Base-by-base conservation (phyloP, 2,888 invertebrate genomes). In the Slavum lentiscoides region DNA sequence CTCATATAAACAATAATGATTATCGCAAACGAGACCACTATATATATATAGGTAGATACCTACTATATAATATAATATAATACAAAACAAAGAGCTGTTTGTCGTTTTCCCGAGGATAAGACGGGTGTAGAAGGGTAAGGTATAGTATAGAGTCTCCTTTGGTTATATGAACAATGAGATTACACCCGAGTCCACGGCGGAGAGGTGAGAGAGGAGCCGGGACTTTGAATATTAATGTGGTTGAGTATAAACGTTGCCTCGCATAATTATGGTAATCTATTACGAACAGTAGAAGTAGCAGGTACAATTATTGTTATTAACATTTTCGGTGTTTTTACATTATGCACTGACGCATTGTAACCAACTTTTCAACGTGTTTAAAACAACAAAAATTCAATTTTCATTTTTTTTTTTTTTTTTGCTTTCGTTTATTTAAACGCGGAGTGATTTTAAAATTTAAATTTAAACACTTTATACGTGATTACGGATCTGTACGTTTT, bases 211-310 rank as follows among this genome's bases (percentile, higher is more conserved):
- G 13, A 15, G 13, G 49, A 2, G 49, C 15, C 13, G 5, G 49
- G 1, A 30, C 49, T 76, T 76, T 61, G 49, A 76, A 76, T 76
- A 76, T 76, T 68, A 76, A 76, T 69, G 76, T 49, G 49, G 59
- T 59, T 15, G 30, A 61, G 49, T 61, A 30, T 61, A 76, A 76
- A 76, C 76, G 76, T 76, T 76, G 68, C n/a, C 49, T 30, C 37
- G 76, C 76, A 76, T 76, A 68, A 76, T 76, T 69, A 76, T 61
- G n/a, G 61, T 76, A 76, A 76, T 61, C 76, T 61, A 61, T 61
- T 76, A 67, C 23, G 13, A 39, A 58, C 74, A 9, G 58, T 58
- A 75, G 3, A 75, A 58, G 21, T 66, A 58, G 21, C 39, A 19
- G 21, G 55, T 23, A 58, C 58, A 67, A 61, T 62, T 55, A 58